Evolutionary conservation across 2,797 vertebrate species (phyloP).

Genomic region (Apodemus agrarius): DNA sequence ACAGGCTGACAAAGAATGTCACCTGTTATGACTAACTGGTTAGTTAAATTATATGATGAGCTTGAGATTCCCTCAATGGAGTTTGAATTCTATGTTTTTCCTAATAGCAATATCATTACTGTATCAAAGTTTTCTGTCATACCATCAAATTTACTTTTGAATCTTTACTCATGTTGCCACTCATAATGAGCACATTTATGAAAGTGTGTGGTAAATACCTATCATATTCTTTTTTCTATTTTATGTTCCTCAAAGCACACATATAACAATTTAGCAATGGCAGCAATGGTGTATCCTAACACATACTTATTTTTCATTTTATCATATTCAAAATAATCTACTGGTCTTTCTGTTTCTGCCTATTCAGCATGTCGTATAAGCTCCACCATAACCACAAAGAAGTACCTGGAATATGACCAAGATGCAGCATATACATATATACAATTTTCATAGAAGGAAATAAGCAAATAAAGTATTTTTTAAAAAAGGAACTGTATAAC

Average conservation of each 20-base stretch:
- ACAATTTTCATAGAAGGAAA: not conserved
- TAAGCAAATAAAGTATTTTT: not conserved
- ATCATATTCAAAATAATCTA: not conserved
- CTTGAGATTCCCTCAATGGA: not conserved
- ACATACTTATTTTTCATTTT: not conserved
- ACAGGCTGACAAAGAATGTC: not conserved
- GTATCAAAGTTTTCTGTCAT: not conserved
- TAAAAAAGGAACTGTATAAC: not conserved
- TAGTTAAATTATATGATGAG: not conserved
- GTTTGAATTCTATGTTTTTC: slow-evolving; percentile 8
- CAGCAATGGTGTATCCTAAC: not conserved
- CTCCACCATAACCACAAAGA: not conserved
- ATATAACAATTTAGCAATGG: not conserved
- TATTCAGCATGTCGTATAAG: not conserved
- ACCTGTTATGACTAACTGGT: not conserved
- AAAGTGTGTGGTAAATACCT: not conserved
- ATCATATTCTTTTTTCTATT: not conserved
- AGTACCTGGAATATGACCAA: too few species aligned
- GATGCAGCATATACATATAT: not conserved
- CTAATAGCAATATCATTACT: not conserved
- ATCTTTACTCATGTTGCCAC: not conserved
- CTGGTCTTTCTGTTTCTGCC: not conserved
- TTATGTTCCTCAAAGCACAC: slow-evolving; percentile 3
- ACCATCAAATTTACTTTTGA: slow-evolving; percentile 40
- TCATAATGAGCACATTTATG: not conserved